Percentiles rank a stretch among this genome's conserved stretches.
These are phyloP conservation scores for Sinocyclocheilus grahami DNA, from an alignment of 2,113 vertebrate species.

Conservation along the genomic window DNA sequence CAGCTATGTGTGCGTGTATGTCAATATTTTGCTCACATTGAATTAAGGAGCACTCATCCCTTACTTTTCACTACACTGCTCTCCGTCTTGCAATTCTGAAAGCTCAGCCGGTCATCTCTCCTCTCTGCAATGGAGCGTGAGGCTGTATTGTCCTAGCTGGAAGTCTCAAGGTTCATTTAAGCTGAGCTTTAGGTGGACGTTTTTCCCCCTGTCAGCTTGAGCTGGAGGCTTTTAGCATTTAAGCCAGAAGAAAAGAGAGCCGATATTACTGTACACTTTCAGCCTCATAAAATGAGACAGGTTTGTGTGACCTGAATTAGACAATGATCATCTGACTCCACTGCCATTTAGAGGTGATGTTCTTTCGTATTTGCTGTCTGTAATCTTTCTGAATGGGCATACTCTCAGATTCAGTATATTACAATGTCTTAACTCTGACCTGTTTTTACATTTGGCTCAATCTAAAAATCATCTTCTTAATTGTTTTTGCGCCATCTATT, in stretches of 20 bases:
- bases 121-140: constrained; percentile 34
- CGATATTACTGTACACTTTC: constrained; percentile 23
- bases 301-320: constrained; percentile 20
- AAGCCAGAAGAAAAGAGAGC: not conserved
- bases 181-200: constrained; percentile 32
- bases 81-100: not conserved
- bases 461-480: not conserved
- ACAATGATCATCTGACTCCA: not conserved
- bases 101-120: constrained; percentile 20
- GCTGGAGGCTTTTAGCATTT: constrained; percentile 31
- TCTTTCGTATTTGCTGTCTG: not conserved
- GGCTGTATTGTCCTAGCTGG: constrained; percentile 38
- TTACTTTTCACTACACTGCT: constrained; percentile 14
- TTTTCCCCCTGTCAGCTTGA: constrained; percentile 37
- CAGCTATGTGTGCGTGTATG: too few species aligned
- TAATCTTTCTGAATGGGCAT: constrained; percentile 33
- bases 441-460: not conserved
- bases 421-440: not conserved
- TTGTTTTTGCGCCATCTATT: too few species aligned
- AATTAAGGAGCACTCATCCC: not conserved
- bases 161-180: constrained; percentile 37
- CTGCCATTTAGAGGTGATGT: not conserved
- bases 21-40: too few species aligned
- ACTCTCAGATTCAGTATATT: not conserved
- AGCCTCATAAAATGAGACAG: constrained; percentile 3